Percentiles rank a stretch among this genome's conserved stretches.
phyloP scores from a whole-genome alignment of 30 jellyfish, hydroid and myxozoan species.

The Aurelia coerulea region DNA sequence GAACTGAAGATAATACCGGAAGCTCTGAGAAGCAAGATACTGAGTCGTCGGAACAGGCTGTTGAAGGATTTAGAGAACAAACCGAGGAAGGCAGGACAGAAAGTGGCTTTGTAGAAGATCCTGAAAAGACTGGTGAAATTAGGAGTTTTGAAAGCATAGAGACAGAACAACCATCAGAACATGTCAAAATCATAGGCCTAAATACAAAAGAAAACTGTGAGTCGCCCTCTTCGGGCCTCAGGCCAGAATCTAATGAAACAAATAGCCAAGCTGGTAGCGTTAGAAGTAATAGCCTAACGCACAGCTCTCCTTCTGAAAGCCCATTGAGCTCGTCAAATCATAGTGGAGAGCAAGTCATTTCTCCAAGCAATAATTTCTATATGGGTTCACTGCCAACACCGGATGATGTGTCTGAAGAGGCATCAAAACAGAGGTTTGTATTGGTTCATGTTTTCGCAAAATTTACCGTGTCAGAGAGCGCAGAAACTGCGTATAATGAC shows the following conservation, averaged over 20 bases:
- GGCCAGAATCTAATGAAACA: constrained; percentile 52
- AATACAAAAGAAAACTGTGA: constrained; percentile 28
- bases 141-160: neutral
- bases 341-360: constrained; percentile 46
- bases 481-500: no score
- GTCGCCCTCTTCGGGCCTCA: constrained; percentile 41
- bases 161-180: constrained; percentile 30
- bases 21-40: no score
- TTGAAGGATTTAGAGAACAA: constrained; percentile 19
- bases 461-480: neutral
- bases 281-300: constrained; percentile 27
- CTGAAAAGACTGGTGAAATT: constrained; percentile 15
- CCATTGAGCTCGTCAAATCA: constrained; percentile 61
- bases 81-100: constrained; percentile 20
- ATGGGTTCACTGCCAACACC: constrained; percentile 3
- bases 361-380: constrained; percentile 55
- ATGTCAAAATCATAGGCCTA: neutral
- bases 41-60: no score
- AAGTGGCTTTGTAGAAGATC: neutral
- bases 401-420: constrained; percentile 46
- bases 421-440: constrained; percentile 58
- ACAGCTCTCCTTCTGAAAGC: constrained; percentile 46
- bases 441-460: neutral
- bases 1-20: no score
- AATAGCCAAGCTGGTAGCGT: constrained; percentile 57